Base-by-base conservation (phyloP, 2,797 vertebrate genomes). In the Glyptemys insculpta region DNA sequence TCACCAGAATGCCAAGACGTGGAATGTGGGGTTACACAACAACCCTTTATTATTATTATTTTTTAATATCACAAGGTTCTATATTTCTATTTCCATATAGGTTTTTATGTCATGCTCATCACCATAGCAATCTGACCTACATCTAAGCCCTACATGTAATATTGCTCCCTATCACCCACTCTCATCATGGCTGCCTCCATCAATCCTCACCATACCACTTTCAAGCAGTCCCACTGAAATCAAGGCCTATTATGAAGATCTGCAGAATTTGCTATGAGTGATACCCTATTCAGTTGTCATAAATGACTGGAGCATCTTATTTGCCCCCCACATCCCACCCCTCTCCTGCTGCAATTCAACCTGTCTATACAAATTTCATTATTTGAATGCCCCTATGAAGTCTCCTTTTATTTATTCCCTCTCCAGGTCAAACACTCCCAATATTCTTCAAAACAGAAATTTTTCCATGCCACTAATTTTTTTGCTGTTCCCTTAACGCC, bases 391-490 rank as follows among this genome's bases (percentile, higher is more conserved):
- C 68, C 81, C 79, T 47, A 68, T 15, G 21, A 12, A 5, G 19
- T 76, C 37, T 72, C 88, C n/a, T 85, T 94, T 53, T 56, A 78
- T 52, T 37, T 78, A 19, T 80, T 81, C 93, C 84, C 74, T 7
- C 47, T 81, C 88, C 18, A 29, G 68, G 23, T 5, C 87, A 50
- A 96, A 87, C 9, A 14, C 37, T 92, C n/a, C 27, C 82, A 79
- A 41, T 79, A 79, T 79, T 82, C 83, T 90, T 76, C 54, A 90
- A 16, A 21, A 37, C n/a, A 27, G 76, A 50, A 65, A 79, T 81
- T 94, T 93, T 95, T 89, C 87, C 72, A 72, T 91, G 83, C 44
- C 52, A 50, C 44, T 92, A 95, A 95, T 44, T 95, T 95, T 91
- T 86, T 96, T 96, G 88, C 90, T 47, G 41, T 16, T 76, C 44